Evolutionary conservation across 2,888 invertebrate species (phyloP), one percentile per base, ranked within the genome.

Genomic region (Hemicrepidius hirtus): DNA sequence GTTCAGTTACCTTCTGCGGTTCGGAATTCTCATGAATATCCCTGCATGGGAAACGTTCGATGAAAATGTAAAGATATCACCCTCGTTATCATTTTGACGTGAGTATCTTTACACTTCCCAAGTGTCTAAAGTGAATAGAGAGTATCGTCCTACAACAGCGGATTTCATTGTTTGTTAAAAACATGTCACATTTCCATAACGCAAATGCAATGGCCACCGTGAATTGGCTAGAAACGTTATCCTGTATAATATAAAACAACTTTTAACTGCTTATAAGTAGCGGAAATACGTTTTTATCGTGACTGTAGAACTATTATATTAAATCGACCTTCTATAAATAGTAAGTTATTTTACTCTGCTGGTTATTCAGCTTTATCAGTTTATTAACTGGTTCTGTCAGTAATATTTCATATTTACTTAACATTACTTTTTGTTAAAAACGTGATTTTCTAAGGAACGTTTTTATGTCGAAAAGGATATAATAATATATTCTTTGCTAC

Each of bases 81-180:
- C 57, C 28, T 57, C 40, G 44, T 60, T 60, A 60, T 60, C 60
- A 44, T 60, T 44, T 44, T 60, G 60, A 60, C 60, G 60, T 28
- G 60, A 60, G 60, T 60, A 60, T 60, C 60, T 60, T 60, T 60
- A 60, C 60, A 60, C 60, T 44, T 60, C 44, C 60, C 60, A 60
- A 60, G 41, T 60, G 28, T 60, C 41, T 60, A 60, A 60, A 60
- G 44, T 60, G 60, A 60, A 60, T 44, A 28, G 44, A 16, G 35
- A 55, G 37, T 57, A 13, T 18, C 41, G 40, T 57, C 18, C 57
- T 57, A n/a, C 10, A 53, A 35, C 57, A 37, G 20, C 18, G 53
- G 57, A 5, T 18, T n/a, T 20, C 20, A 37, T 57, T 57, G 57
- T 57, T 57, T n/a, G 16, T 20, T 37, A 37, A 35, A 57, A 37